Conservation (phyloP, 2,113 vertebrate genomes). For the Panurus biarmicus region DNA sequence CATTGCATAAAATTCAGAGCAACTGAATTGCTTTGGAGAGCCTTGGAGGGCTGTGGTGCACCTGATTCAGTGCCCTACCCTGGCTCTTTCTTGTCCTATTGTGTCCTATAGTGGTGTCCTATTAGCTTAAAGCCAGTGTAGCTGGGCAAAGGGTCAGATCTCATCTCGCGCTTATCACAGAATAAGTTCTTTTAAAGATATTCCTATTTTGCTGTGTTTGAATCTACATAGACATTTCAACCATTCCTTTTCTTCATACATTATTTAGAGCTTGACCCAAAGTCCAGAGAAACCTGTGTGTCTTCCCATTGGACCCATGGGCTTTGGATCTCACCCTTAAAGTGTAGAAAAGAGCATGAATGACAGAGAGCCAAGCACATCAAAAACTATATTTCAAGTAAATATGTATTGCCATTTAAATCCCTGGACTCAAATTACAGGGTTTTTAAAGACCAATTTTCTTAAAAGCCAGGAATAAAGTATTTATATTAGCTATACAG, state of each 20-base stretch:
- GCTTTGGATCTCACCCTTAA: not conserved
- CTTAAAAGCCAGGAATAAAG: constrained; percentile 47
- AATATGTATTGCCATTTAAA: constrained; percentile 35
- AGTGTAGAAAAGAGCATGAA: not conserved
- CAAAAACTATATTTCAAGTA: constrained; percentile 37
- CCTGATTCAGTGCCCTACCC: not conserved
- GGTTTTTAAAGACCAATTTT: constrained; percentile 27
- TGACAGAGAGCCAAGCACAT: not conserved
- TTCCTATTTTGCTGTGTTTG: not conserved
- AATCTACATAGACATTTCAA: not conserved
- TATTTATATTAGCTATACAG: constrained; percentile 43
- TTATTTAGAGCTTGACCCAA: not conserved
- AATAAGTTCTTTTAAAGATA: not conserved
- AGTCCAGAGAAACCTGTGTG: not conserved
- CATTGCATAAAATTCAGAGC: not conserved
- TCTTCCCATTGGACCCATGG: not conserved
- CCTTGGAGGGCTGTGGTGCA: rapidly evolving
- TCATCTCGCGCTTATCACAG: not conserved
- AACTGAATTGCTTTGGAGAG: not conserved
- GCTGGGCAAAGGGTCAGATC: not conserved
- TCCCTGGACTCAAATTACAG: constrained; percentile 54
- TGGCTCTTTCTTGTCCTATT: not conserved
- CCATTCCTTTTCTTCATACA: not conserved
- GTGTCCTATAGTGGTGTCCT: not conserved
- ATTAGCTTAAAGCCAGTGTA: not conserved